Conservation (phyloP, 2,113 vertebrate species). For the Steatornis caripensis region DNA sequence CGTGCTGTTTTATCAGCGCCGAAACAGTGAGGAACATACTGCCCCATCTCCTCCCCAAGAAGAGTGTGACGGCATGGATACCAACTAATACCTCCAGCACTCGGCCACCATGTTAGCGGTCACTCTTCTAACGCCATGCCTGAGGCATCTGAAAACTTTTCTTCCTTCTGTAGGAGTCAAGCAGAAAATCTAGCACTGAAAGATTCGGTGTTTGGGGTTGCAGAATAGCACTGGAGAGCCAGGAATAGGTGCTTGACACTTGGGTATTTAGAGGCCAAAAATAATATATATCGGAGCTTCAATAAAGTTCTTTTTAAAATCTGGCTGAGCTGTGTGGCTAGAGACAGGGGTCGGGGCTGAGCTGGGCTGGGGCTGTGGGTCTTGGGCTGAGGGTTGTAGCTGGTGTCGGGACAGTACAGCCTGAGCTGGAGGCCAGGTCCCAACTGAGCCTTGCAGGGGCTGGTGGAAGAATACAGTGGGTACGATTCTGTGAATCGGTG, state of each 20-base stretch:
- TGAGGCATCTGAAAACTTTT: slow-evolving; percentile 25
- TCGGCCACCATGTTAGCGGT: not conserved
- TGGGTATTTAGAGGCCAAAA: slow-evolving; percentile 60
- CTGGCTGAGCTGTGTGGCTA: slow-evolving; percentile 51
- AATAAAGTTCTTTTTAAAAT: slow-evolving; percentile 62
- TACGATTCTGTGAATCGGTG: not conserved
- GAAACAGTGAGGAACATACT: slow-evolving; percentile 74
- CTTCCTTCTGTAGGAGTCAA: slow-evolving; percentile 49
- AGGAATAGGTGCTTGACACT: slow-evolving; percentile 45
- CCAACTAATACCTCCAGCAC: slow-evolving; percentile 79
- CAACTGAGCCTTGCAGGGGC: not conserved
- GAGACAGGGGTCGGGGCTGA: not conserved
- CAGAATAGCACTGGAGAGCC: slow-evolving; percentile 40
- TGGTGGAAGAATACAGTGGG: not conserved
- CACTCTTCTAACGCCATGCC: slow-evolving; percentile 31
- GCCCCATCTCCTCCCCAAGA: slow-evolving; percentile 70
- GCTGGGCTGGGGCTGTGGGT: not conserved
- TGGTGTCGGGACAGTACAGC: not conserved
- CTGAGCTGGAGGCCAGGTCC: not conserved
- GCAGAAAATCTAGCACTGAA: slow-evolving; percentile 19
- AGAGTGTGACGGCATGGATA: slow-evolving; percentile 91
- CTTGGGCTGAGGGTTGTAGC: not conserved
- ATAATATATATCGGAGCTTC: slow-evolving; percentile 63
- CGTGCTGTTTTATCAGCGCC: slow-evolving; percentile 93
- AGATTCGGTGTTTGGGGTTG: not conserved